Evolutionary conservation across 2,888 invertebrate species (phyloP), one percentile per base, ranked within the genome.

Genomic region (Phragmatobia fuliginosa): DNA sequence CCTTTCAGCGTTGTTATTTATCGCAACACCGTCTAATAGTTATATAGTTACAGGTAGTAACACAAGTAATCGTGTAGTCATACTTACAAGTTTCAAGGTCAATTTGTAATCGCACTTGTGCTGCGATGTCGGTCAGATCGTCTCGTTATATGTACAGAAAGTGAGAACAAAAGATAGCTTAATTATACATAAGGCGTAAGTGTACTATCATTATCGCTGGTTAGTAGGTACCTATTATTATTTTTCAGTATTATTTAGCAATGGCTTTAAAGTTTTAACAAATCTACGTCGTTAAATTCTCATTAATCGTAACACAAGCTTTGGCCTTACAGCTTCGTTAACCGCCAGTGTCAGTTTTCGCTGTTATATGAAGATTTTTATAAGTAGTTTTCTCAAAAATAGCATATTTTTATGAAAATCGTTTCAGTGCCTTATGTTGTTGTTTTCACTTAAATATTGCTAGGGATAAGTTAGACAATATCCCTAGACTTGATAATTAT

Each of bases 1-100:
- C 75, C 70, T 82, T 77, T 82, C 77, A 73, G 65, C 36, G 61
- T 28, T 14, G 52, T 67, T 66, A 64, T 25, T 70, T 60, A 81
- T 68, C 67, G 65, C 66, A 33, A 59, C 75, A 61, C 62, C 71
- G 45, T 41, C 68, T 52, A 72, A 68, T 73, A 62, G 63, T 72
- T 78, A 76, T 68, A 79, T 71, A 76, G 68, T 76, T 66, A 45
- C 62, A 76, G 66, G 71, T 71, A 68, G 52, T 68, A 72, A 68
- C 66, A 64, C 64, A 68, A 72, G 68, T 68, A 66, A 68, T 62
- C 58, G 56, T 67, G 60, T 63, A 73, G 68, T 71, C 68, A 73
- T 52, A 67, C 67, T 49, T 70, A 80, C 81, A 77, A 77, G 77
- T 66, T 45, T 72, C 77, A 79, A 80, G 80, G 80, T 72, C 77